Evolutionary conservation across 1,140 invertebrate genomes (phyloP).

Genomic region (Alviniconcha marisindica): DNA sequence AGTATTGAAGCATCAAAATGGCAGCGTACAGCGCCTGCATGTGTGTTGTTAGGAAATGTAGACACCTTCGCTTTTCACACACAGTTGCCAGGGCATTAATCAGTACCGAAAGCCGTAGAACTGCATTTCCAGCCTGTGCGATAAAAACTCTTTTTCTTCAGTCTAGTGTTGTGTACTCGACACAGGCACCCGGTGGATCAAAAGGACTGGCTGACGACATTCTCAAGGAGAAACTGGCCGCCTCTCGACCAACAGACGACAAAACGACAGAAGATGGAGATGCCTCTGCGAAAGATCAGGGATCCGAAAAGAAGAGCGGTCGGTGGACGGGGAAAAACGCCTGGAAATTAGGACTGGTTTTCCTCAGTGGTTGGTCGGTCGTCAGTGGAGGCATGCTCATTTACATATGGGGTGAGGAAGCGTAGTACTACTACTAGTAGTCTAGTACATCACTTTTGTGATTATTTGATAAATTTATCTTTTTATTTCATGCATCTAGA

Average conservation of each 20-base stretch:
- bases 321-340: conserved; percentile 52
- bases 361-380: conserved; percentile 44
- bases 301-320: conserved; percentile 38
- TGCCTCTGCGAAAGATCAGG: conserved; percentile 20
- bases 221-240: conserved; percentile 38
- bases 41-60: conserved; percentile 35
- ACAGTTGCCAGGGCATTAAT: conserved; percentile 5
- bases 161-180: conserved; percentile 18
- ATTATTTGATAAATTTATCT: no score
- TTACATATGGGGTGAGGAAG: conserved; percentile 48
- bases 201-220: conserved; percentile 41
- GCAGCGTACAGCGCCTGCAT: conserved; percentile 47
- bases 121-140: background rate
- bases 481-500: no score
- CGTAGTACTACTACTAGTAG: no score
- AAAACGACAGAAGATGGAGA: conserved; percentile 5
- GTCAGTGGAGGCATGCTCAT: conserved; percentile 39
- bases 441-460: no score
- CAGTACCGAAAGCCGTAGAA: background rate
- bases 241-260: background rate
- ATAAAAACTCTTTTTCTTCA: conserved; percentile 6
- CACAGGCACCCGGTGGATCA: conserved; percentile 10
- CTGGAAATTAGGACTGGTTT: conserved; percentile 49
- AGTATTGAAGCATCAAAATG: conserved; percentile 33
- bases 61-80: conserved; percentile 18